phyloP scores from a whole-genome alignment of 2,113 vertebrate species.

The Laticauda colubrina region DNA sequence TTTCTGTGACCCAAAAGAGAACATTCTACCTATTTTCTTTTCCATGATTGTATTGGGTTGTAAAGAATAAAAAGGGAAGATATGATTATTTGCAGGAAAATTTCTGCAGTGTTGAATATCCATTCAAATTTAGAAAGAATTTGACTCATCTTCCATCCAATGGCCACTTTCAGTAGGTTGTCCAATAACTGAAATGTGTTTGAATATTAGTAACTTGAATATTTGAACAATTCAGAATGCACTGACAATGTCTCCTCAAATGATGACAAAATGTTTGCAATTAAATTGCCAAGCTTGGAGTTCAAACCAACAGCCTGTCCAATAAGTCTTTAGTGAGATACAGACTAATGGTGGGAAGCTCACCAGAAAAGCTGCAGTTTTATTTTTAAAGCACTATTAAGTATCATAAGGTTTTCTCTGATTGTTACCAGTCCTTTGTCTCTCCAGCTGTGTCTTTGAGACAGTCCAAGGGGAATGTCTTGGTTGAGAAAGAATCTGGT shows the following conservation, averaged over 20 bases:
- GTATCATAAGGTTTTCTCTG: slow-evolving; percentile 32
- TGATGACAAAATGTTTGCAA: no score
- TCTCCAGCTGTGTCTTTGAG: background rate
- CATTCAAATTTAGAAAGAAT: background rate
- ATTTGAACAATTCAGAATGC: no score
- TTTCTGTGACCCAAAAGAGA: background rate
- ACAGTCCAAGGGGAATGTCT: slow-evolving; percentile 12
- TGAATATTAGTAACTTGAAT: no score
- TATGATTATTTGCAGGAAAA: background rate
- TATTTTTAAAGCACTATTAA: background rate
- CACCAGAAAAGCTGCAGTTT: background rate
- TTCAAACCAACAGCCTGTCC: no score
- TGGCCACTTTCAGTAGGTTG: background rate
- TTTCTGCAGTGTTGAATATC: background rate
- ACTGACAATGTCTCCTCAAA: no score
- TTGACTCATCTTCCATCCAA: background rate
- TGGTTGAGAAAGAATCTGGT: slow-evolving; percentile 19
- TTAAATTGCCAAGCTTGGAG: no score
- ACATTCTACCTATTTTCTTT: background rate
- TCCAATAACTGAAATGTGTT: no score
- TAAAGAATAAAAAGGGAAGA: background rate
- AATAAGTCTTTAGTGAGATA: background rate
- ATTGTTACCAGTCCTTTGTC: background rate
- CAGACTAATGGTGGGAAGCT: background rate
- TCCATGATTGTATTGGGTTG: background rate